Evolutionary conservation across 2,113 vertebrate species (phyloP).

Genomic region (Neodon shergylaensis): DNA sequence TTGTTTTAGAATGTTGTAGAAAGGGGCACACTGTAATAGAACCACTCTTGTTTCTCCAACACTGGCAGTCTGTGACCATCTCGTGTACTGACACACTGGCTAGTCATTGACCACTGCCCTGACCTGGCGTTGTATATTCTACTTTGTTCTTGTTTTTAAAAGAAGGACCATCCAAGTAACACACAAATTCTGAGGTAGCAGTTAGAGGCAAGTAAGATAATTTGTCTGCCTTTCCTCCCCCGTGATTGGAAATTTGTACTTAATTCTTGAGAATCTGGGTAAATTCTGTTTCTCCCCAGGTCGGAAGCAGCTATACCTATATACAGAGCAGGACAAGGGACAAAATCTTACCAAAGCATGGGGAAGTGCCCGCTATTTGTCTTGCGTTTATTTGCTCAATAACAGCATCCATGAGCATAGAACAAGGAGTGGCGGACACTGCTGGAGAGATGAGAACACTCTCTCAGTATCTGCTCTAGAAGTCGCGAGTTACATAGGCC

Average conservation of each 20-base stretch:
- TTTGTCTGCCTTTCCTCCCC: neutral
- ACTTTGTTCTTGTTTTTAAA: slow-evolving; percentile 9
- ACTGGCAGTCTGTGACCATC: neutral
- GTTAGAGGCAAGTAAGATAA: neutral
- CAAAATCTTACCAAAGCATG: neutral
- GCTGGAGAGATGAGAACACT: neutral
- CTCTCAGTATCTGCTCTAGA: neutral
- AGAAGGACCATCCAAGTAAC: neutral
- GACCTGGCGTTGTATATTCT: neutral
- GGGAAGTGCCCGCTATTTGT: neutral
- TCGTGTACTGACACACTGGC: neutral
- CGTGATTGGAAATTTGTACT: neutral
- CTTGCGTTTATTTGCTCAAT: neutral
- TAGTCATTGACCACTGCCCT: neutral
- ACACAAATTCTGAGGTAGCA: neutral
- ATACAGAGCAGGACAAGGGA: neutral
- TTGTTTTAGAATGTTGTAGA: slow-evolving; percentile 35
- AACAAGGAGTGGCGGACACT: neutral
- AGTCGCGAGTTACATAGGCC: neutral
- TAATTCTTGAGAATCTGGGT: slow-evolving; percentile 19
- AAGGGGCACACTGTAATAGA: slow-evolving; percentile 36
- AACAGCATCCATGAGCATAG: neutral
- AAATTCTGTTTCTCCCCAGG: neutral
- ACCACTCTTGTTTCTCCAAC: neutral
- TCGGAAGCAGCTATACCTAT: neutral